A percentile compares a stretch with the other conserved stretches of the same genome.
Conservation (phyloP, 2,888 invertebrate genomes). For the Boloria euphrosyne region DNA sequence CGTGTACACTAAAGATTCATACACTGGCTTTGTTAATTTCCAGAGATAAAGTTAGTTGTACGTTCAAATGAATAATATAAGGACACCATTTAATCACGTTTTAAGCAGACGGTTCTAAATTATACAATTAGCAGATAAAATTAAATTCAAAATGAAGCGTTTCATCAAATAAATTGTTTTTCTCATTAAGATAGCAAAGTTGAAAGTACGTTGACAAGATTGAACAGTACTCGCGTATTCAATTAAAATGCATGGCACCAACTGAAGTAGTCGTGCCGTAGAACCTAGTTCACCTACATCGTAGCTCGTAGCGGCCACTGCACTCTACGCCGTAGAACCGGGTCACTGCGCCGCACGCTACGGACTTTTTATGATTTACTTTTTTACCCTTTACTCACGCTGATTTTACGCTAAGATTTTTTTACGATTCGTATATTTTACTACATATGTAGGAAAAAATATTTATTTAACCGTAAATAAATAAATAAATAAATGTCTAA, state of each 20-base stretch:
- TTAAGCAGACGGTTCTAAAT: constrained; percentile 9
- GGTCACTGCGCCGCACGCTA: constrained; percentile 60
- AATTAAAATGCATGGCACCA: constrained; percentile 26
- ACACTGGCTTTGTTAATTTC: constrained; percentile 24
- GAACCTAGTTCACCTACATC: constrained; percentile 46
- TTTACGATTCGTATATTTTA: constrained; percentile 5
- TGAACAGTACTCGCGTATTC: constrained; percentile 21
- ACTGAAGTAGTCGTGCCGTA: constrained; percentile 36
- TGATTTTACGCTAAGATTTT: constrained; percentile 27
- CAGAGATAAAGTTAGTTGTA: constrained; percentile 6
- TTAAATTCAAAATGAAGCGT: constrained; percentile 11
- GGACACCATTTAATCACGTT: constrained; percentile 9
- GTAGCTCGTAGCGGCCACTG: constrained; percentile 65
- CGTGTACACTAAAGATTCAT: constrained; percentile 25
- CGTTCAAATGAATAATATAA: constrained; percentile 10
- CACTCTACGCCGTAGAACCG: constrained; percentile 73
- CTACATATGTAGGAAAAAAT: constrained; percentile 5
- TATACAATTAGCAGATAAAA: constrained; percentile 6
- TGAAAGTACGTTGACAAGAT: constrained; percentile 17
- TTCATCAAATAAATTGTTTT: constrained; percentile 20
- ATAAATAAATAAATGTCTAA: no score
- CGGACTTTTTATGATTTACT: constrained; percentile 43
- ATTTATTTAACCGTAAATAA: constrained; percentile 10
- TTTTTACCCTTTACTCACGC: constrained; percentile 30
- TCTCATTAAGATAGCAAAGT: constrained; percentile 17